These are phyloP conservation scores for Pogonomyrmex barbatus DNA, from an alignment of 1,140 invertebrate genomes.

Conservation along the genomic window DNA sequence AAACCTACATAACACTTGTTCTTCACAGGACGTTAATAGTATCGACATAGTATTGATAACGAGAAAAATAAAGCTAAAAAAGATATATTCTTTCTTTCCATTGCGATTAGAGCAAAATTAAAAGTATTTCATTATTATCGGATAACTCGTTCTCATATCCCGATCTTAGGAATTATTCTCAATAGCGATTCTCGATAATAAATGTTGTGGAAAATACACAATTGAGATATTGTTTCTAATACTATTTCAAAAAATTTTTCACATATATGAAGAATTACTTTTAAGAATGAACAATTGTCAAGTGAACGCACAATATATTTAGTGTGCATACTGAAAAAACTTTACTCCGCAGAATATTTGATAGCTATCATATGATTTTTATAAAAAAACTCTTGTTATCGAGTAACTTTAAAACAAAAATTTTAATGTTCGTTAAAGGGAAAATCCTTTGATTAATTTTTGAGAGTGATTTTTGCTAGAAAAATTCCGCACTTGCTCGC, in stretches of 20 bases:
- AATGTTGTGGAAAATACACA: not conserved
- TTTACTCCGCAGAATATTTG: slow-evolving; percentile 16
- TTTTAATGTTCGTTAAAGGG: slow-evolving; percentile 21
- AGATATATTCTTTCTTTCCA: slow-evolving; percentile 5
- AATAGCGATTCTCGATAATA: not conserved
- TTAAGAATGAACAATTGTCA: slow-evolving; percentile 17
- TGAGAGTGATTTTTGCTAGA: not conserved
- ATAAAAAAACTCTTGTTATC: not conserved
- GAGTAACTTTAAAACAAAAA: not conserved
- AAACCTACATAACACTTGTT: slow-evolving; percentile 63
- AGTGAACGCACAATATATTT: not conserved
- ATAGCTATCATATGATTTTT: not conserved
- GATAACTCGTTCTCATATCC: not conserved
- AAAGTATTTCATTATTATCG: slow-evolving; percentile 8
- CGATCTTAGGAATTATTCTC: not conserved
- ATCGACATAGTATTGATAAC: slow-evolving; percentile 30
- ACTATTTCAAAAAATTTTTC: slow-evolving; percentile 24
- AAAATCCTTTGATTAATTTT: not conserved
- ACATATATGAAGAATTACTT: slow-evolving; percentile 4
- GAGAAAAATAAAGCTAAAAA: slow-evolving; percentile 10
- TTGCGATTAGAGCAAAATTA: slow-evolving; percentile 21
- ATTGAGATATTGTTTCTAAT: not conserved
- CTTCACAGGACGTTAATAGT: slow-evolving; percentile 53
- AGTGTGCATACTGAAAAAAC: slow-evolving; percentile 11
- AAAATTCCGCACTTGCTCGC: slow-evolving; percentile 8